Evolutionary conservation across 2,113 vertebrate species (phyloP).

Genomic region (Thymallus thymallus): DNA sequence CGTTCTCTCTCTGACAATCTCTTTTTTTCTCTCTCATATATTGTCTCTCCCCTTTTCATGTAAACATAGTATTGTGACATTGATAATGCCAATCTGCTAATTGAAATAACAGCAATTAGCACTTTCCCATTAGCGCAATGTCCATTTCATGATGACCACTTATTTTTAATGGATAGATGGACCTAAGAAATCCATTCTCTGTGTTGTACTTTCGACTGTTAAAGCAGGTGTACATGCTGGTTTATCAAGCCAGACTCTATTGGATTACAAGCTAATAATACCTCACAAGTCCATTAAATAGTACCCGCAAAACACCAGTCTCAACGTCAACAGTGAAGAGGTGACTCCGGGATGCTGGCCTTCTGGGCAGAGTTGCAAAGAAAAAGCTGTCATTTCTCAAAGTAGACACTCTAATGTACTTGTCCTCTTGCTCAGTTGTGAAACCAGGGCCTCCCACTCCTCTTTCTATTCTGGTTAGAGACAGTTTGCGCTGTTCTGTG

Average conservation of each 20-base stretch:
- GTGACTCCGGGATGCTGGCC: too few species aligned
- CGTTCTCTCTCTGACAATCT: neutral
- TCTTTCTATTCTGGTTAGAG: too few species aligned
- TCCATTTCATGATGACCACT: neutral
- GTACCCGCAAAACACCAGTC: too few species aligned
- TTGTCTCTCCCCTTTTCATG: neutral
- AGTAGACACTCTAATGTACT: too few species aligned
- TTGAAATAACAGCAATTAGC: constrained; percentile 47
- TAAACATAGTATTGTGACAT: constrained; percentile 37
- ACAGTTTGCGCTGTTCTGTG: too few species aligned
- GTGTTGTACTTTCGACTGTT: neutral
- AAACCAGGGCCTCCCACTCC: too few species aligned
- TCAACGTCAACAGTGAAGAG: too few species aligned
- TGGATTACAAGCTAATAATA: too few species aligned
- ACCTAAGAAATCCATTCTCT: neutral
- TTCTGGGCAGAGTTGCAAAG: too few species aligned
- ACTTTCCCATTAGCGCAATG: constrained; percentile 23
- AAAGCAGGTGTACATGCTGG: neutral
- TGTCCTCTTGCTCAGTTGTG: too few species aligned
- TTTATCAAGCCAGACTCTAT: neutral
- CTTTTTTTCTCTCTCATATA: neutral
- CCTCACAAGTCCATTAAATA: too few species aligned
- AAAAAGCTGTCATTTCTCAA: too few species aligned
- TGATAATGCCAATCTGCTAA: constrained; percentile 35
- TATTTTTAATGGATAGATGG: neutral